Conservation (phyloP, 2,888 invertebrate species). For the Tyria jacobaeae region DNA sequence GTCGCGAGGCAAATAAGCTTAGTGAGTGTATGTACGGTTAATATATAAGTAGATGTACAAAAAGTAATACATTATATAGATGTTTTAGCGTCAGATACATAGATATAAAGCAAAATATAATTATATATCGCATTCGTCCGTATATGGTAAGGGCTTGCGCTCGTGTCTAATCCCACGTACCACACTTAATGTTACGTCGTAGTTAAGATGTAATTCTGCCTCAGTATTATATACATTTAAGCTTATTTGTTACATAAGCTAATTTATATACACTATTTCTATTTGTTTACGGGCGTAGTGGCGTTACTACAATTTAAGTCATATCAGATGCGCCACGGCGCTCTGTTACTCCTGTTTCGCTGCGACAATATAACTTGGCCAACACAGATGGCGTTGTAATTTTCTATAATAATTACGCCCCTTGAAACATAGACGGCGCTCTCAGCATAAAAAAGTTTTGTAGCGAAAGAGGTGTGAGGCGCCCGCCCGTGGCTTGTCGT, state of each 20-base stretch:
- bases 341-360: slow-evolving; percentile 60
- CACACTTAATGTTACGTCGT: slow-evolving; percentile 85
- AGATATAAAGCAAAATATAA: slow-evolving; percentile 86
- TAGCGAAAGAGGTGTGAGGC: slow-evolving; percentile 60
- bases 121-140: slow-evolving; percentile 87
- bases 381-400: slow-evolving; percentile 46
- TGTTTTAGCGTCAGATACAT: slow-evolving; percentile 87
- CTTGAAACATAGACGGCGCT: slow-evolving; percentile 49
- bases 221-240: slow-evolving; percentile 87
- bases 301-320: slow-evolving; percentile 82
- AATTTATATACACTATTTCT: slow-evolving; percentile 85
- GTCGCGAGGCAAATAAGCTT: slow-evolving; percentile 80
- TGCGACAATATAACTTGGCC: slow-evolving; percentile 39
- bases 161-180: slow-evolving; percentile 86
- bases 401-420: slow-evolving; percentile 15
- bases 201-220: slow-evolving; percentile 87
- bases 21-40: slow-evolving; percentile 86
- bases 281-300: slow-evolving; percentile 83
- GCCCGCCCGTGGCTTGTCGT: slow-evolving; percentile 81
- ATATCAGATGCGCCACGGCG: slow-evolving; percentile 82
- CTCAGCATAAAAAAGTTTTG: slow-evolving; percentile 36
- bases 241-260: slow-evolving; percentile 86
- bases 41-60: slow-evolving; percentile 87
- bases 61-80: slow-evolving; percentile 87
- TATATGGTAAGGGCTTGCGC: slow-evolving; percentile 86